Evolutionary conservation across 2,888 invertebrate species (phyloP), one percentile per base, ranked within the genome.

Genomic region (Carterocephalus palaemon): DNA sequence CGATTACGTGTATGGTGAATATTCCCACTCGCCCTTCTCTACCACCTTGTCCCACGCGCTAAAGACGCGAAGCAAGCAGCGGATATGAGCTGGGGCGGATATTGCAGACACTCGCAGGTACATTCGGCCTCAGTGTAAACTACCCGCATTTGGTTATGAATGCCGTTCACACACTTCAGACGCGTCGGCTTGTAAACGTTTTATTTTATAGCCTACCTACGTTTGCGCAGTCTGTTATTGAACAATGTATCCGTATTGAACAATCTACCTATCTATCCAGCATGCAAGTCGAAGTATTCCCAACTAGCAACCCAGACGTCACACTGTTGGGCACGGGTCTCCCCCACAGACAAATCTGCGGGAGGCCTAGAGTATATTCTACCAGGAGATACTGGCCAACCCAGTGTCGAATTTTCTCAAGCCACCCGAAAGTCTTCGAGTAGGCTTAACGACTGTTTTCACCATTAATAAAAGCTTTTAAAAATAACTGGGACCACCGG

Each of bases 21-120:
- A 5, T 19, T 19, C 50, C 38, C 63, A 62, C 62, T 54, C 2
- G n/a, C 55, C 49, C 60, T 60, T 32, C 13, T 53, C 60, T 60
- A 29, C 13, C 53, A 16, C 12, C 26, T 32, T 20, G 15, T 4
- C 17, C 53, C 56, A 47, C 28, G 15, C 50, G 36, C 52, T 60
- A 64, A 73, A 72, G 73, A 65, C 67, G 64, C 56, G 55, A 65
- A 64, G 70, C 64, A 69, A 68, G 62, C 62, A 67, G 69, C 80
- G 80, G 80, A 80, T 80, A 80, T 80, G 78, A 80, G 79, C 65
- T 67, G 67, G 51, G 64, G 68, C 80, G 81, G 78, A 80, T 79
- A 80, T 80, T 81, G 76, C 76, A 69, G 70, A 67, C 74, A 74
- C 70, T 73, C 53, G 58, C 79, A 79, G 80, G 78, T 81, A 78